Percentiles rank a stretch among this genome's conserved stretches.
Evolutionary conservation across 2,888 invertebrate species (phyloP).

Genomic region (Pandemis corylana): DNA sequence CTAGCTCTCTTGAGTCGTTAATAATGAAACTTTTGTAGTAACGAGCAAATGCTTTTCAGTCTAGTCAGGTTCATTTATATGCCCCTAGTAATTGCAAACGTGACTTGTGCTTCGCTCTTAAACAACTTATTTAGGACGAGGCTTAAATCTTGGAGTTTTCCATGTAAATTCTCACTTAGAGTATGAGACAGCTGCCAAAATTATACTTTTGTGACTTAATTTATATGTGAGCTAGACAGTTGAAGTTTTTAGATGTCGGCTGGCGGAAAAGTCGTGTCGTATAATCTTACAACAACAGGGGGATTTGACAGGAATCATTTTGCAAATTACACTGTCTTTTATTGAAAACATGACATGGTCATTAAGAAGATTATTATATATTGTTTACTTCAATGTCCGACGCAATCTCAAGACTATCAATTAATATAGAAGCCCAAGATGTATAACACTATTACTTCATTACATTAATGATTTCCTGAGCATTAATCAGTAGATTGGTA

Average conservation of each 20-base stretch:
- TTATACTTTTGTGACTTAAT: background rate
- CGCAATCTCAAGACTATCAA: background rate
- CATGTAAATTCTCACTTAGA: background rate
- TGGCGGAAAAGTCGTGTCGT: no score
- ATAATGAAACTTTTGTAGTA: background rate
- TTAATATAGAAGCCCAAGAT: background rate
- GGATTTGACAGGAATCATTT: no score
- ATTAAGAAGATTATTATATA: background rate
- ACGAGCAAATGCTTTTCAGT: slow-evolving; percentile 30
- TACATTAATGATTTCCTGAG: background rate
- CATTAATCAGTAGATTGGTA: background rate
- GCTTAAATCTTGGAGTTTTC: slow-evolving; percentile 1
- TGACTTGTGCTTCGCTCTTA: slow-evolving; percentile 43
- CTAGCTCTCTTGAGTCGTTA: background rate
- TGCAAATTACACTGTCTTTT: background rate
- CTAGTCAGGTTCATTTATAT: slow-evolving; percentile 35
- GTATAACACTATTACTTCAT: background rate
- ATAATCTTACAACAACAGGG: no score
- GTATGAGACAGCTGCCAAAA: background rate
- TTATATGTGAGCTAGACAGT: background rate
- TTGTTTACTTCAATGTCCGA: background rate
- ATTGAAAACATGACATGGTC: background rate
- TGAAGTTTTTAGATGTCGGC: no score
- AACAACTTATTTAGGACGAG: slow-evolving; percentile 19
- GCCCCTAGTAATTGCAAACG: slow-evolving; percentile 49